Conservation (phyloP, 2,888 invertebrate genomes). For the Idaea straminata region DNA sequence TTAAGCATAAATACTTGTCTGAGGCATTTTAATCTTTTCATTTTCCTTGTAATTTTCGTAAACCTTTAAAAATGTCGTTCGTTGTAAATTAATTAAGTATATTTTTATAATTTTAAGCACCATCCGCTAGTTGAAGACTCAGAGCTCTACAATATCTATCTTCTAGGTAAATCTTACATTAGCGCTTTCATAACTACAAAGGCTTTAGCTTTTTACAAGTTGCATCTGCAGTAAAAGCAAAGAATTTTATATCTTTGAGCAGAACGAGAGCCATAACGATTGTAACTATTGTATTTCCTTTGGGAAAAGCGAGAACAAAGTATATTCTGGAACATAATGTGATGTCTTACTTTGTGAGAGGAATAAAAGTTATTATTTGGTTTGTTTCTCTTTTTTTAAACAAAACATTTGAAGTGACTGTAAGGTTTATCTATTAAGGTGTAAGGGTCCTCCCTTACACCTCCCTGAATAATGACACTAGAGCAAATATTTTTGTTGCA, state of each 20-base stretch:
- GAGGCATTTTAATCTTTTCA: too few relatives aligned
- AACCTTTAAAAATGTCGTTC: too few relatives aligned
- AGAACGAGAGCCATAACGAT: constrained; percentile 15
- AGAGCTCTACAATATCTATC: too few relatives aligned
- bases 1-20: too few relatives aligned
- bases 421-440: background rate
- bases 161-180: background rate
- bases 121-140: too few relatives aligned
- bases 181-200: background rate
- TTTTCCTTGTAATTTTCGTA: too few relatives aligned
- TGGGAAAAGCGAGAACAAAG: constrained; percentile 13
- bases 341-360: background rate
- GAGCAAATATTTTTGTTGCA: too few relatives aligned
- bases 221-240: background rate
- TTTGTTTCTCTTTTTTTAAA: background rate
- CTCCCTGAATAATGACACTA: too few relatives aligned
- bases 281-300: constrained; percentile 18
- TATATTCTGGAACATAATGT: background rate
- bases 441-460: too few relatives aligned
- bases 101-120: too few relatives aligned
- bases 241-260: constrained; percentile 18
- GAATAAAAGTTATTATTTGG: background rate
- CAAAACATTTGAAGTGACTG: background rate
- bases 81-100: too few relatives aligned
- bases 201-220: background rate